Percentiles rank a stretch among this genome's conserved stretches.
Evolutionary conservation across 2,888 invertebrate genomes (phyloP).

Genomic region (Muscina levida): DNA sequence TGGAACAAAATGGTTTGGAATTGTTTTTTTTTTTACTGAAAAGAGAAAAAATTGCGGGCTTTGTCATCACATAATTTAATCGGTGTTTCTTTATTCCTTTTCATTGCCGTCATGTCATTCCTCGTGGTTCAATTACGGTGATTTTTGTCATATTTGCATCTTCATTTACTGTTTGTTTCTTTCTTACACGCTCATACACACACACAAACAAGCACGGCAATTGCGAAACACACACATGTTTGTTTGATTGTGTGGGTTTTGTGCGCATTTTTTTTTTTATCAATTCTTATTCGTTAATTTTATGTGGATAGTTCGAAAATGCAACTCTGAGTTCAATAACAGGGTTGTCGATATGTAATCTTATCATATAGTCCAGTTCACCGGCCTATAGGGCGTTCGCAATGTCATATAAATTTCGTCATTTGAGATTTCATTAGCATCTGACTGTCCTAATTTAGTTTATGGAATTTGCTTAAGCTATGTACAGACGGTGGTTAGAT

Average conservation of each 20-base stretch:
- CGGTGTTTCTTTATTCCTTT: slow-evolving; percentile 20
- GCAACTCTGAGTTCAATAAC: slow-evolving; percentile 48
- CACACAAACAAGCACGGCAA: slow-evolving; percentile 10
- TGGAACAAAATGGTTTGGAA: neutral
- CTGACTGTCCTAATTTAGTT: no score
- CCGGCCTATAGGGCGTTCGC: no score
- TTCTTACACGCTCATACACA: slow-evolving; percentile 14
- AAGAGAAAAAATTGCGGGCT: neutral
- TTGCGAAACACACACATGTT: neutral
- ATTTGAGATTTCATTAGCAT: no score
- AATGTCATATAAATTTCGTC: no score
- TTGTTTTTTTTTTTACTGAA: neutral
- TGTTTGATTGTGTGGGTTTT: neutral
- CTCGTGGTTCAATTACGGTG: slow-evolving; percentile 63
- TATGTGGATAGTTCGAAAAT: slow-evolving; percentile 23
- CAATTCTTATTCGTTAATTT: slow-evolving; percentile 53
- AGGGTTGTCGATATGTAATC: slow-evolving; percentile 13
- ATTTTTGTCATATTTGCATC: slow-evolving; percentile 33
- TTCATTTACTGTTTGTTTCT: slow-evolving; percentile 48
- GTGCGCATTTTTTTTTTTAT: slow-evolving; percentile 16
- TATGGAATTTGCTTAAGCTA: no score
- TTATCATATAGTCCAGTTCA: no score
- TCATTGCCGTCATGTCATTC: slow-evolving; percentile 51
- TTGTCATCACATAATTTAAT: neutral
- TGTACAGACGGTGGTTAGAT: no score